These are phyloP conservation scores for Botia almorhae DNA, from an alignment of 2,797 vertebrate species.

Conservation along the genomic window DNA sequence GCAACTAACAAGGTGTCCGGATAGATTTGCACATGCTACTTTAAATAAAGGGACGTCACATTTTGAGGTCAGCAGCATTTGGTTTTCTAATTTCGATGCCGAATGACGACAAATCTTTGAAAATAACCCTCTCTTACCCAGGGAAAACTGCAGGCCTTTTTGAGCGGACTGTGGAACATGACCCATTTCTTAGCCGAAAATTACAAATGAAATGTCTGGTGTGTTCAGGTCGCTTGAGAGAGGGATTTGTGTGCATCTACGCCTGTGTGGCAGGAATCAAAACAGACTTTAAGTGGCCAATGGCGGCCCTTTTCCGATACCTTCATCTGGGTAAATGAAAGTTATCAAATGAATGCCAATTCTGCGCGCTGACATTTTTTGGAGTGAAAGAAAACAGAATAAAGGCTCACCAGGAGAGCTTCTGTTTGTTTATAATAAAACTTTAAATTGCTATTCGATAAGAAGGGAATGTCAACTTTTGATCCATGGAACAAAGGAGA, in stretches of 20 bases:
- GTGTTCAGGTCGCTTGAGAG: slow-evolving; percentile 23
- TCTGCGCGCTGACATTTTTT: neutral
- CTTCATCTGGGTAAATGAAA: slow-evolving; percentile 9
- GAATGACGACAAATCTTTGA: slow-evolving; percentile 26
- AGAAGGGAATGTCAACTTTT: slow-evolving; percentile 39
- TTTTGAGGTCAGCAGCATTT: neutral
- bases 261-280: slow-evolving; percentile 16
- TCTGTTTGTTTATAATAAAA: slow-evolving; percentile 43
- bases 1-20: neutral
- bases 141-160: slow-evolving; percentile 13
- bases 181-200: slow-evolving; percentile 25
- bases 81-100: slow-evolving; percentile 12
- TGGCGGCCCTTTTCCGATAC: neutral
- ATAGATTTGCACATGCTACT: slow-evolving; percentile 13
- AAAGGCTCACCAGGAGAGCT: slow-evolving; percentile 28
- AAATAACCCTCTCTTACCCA: slow-evolving; percentile 16
- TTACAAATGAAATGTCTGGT: slow-evolving; percentile 37
- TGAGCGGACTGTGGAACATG: slow-evolving; percentile 22
- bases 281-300: slow-evolving; percentile 26
- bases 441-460: slow-evolving; percentile 47
- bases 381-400: slow-evolving; percentile 15
- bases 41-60: neutral
- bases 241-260: neutral
- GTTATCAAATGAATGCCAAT: slow-evolving; percentile 20
- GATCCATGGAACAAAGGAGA: slow-evolving; percentile 20